Base-by-base conservation (phyloP, 2,888 invertebrate genomes). In the Tortrix viridana region DNA sequence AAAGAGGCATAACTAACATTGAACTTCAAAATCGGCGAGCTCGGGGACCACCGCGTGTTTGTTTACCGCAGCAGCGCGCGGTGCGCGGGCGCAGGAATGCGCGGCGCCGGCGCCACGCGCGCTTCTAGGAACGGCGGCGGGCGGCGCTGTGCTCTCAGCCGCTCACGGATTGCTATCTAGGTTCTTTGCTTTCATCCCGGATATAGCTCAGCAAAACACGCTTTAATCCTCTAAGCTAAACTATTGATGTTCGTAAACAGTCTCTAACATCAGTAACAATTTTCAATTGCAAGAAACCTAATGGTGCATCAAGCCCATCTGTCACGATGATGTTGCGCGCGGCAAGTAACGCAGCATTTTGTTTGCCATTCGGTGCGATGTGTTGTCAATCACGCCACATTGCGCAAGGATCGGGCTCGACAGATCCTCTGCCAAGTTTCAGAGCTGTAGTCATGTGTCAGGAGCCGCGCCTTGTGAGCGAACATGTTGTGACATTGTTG, bases 341-440 rank as follows among this genome's bases (percentile, higher is more conserved):
- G 44, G 12, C 26, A 49, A 48, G 37, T 22, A 50, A 19, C 37
- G 5, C 19, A 7, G 32, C 5, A 19, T 19, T 26, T 19, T 12
- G 38, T 41, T 5, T 16, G 52, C 53, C 38, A 19, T 54, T 26
- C 54, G 60, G 47, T 54, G 43, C 53, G 60, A 48, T 43, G 19
- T 20, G 54, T 41, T 54, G 54, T 54, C 54, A 41, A 54, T 60
- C 54, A 38, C 41, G 41, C 5, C 57, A 22, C 9, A 37, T 19
- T 9, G 57, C 38, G 37, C 12, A 55, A 12, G 54, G 46, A 9
- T 23, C 41, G 60, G 20, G 22, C 53, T 43, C 32, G 61, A 56
- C 61, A 56, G 61, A 61, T 61, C 61, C 22, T 32, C 22, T 61
- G 61, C 61, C 61, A 61, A 61, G 37, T 38, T 46, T 43, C 54